A percentile compares a stretch with the other conserved stretches of the same genome.
Conservation (phyloP, 1,140 invertebrate species). For the Caenorhabditis latens region DNA sequence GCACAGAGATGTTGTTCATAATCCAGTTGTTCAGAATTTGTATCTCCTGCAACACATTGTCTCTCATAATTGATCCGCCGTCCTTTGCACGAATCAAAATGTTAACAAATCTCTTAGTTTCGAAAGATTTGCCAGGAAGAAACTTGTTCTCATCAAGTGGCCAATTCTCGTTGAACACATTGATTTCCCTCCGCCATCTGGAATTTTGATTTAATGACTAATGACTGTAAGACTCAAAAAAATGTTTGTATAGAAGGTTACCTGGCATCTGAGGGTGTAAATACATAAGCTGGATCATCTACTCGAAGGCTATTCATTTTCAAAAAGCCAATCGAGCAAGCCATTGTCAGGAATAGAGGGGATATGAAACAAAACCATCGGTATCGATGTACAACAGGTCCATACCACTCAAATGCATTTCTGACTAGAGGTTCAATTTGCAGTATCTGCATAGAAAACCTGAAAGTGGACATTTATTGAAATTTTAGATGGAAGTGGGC, state of each 20-base stretch:
- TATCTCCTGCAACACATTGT: slow-evolving; percentile 74
- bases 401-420: slow-evolving; percentile 63
- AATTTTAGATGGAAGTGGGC: background rate
- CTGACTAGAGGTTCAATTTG: slow-evolving; percentile 61
- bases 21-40: slow-evolving; percentile 74
- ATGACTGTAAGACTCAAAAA: no score
- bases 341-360: slow-evolving; percentile 71
- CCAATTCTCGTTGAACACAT: slow-evolving; percentile 74
- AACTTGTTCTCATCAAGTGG: slow-evolving; percentile 78
- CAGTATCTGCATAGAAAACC: slow-evolving; percentile 60
- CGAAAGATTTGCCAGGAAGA: slow-evolving; percentile 77
- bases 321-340: slow-evolving; percentile 72
- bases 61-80: slow-evolving; percentile 73
- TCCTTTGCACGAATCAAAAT: slow-evolving; percentile 70
- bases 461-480: background rate
- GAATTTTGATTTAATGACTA: slow-evolving; percentile 53
- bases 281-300: slow-evolving; percentile 77
- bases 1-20: slow-evolving; percentile 74
- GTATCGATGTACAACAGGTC: slow-evolving; percentile 59
- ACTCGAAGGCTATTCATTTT: slow-evolving; percentile 73
- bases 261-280: slow-evolving; percentile 75
- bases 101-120: slow-evolving; percentile 77
- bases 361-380: slow-evolving; percentile 74
- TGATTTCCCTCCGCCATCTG: slow-evolving; percentile 76
- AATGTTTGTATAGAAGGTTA: slow-evolving; percentile 9